Conservation (phyloP, 2,797 vertebrate species). For the Denticeps clupeoides region DNA sequence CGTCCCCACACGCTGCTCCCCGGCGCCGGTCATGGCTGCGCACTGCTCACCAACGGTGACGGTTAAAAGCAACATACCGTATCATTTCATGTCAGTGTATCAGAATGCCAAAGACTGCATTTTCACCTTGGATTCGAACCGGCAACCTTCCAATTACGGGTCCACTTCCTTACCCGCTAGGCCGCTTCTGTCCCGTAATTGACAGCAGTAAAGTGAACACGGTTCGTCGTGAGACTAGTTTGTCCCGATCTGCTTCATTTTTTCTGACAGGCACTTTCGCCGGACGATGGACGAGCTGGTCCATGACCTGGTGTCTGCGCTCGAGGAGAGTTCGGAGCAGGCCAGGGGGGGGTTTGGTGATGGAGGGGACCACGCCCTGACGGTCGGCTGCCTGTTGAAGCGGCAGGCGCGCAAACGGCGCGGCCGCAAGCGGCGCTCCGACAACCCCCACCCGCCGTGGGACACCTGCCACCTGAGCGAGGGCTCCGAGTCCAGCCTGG, state of each 20-base stretch:
- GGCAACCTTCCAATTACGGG: too few species aligned
- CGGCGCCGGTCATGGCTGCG: too few species aligned
- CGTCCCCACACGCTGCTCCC: too few species aligned
- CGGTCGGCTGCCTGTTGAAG: constrained; percentile 82
- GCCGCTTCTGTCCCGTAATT: too few species aligned
- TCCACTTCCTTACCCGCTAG: too few species aligned
- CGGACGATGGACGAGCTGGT: constrained; percentile 97
- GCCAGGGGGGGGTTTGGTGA: constrained; percentile 86
- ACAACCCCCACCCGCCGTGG: constrained; percentile 82
- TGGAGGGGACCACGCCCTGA: constrained; percentile 81
- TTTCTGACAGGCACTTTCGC: constrained; percentile 79
- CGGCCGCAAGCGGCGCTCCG: constrained; percentile 82
- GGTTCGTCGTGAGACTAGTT: too few species aligned
- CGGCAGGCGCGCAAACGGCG: constrained; percentile 87
- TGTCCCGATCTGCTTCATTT: background rate
- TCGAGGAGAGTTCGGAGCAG: constrained; percentile 81
- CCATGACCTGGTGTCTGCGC: constrained; percentile 91
- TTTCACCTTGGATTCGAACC: too few species aligned
- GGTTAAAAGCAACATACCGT: too few species aligned
- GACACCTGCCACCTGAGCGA: constrained; percentile 89
- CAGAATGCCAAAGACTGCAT: too few species aligned
- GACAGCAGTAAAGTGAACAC: too few species aligned
- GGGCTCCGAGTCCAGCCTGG: constrained; percentile 89
- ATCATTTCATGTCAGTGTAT: too few species aligned
- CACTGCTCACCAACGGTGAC: too few species aligned